Evolutionary conservation across 2,113 vertebrate genomes (phyloP).

Genomic region (Erinaceus europaeus): DNA sequence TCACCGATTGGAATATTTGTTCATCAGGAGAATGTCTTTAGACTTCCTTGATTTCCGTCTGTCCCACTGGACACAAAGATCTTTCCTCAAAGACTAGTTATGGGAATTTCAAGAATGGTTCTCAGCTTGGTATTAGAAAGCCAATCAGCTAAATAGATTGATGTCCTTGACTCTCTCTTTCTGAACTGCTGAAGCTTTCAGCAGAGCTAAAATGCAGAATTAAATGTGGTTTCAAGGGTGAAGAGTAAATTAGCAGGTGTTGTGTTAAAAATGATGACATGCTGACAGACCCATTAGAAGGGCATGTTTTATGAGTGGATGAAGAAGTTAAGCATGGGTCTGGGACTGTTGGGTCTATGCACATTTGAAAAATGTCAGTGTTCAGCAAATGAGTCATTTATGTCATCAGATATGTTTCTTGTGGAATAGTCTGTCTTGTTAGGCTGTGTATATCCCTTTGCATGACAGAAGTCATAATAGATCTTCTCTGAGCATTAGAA

Average conservation of each 20-base stretch:
- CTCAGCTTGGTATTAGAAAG: conserved; percentile 36
- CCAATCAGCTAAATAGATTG: conserved; percentile 40
- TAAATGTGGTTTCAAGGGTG: conserved; percentile 51
- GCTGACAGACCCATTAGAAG: conserved; percentile 61
- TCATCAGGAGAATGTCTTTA: not conserved
- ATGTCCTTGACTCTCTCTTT: conserved; percentile 48
- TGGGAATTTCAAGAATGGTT: not conserved
- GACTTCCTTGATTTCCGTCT: not conserved
- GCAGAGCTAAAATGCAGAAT: conserved; percentile 55
- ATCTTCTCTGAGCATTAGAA: not conserved
- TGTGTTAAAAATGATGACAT: conserved; percentile 60
- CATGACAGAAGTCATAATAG: conserved; percentile 9
- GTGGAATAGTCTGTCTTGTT: conserved; percentile 11
- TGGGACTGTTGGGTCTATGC: conserved; percentile 49
- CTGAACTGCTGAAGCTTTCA: conserved; percentile 60
- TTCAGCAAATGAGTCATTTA: conserved; percentile 54
- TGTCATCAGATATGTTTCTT: conserved; percentile 37
- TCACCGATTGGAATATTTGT: conserved; percentile 45
- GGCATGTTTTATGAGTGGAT: conserved; percentile 62
- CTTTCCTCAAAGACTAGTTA: not conserved
- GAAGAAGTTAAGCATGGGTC: conserved; percentile 55
- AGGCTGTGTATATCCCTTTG: conserved; percentile 19
- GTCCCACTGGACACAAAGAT: not conserved
- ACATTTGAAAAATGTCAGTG: conserved; percentile 59
- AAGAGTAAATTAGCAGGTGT: conserved; percentile 68